phyloP scores from a whole-genome alignment of 2,113 vertebrate species.

The Bettongia penicillata region DNA sequence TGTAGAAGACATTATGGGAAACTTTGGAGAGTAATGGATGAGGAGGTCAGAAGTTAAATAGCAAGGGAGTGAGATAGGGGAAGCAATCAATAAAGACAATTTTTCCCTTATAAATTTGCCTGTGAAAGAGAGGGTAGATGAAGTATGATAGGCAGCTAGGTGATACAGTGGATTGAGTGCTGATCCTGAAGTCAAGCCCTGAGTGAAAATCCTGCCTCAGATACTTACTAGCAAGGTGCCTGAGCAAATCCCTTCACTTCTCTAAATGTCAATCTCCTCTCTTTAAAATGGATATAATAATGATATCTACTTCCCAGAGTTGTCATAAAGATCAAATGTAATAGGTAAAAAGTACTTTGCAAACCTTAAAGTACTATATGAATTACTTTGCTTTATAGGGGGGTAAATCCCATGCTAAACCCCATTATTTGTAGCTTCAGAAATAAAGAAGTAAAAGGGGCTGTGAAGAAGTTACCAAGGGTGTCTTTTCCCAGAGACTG shows the following conservation, averaged over 20 bases:
- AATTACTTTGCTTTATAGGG: constrained; percentile 56
- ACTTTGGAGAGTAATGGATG: no score
- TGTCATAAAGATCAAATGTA: not conserved
- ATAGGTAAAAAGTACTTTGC: not conserved
- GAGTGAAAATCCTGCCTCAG: not conserved
- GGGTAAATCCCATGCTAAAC: constrained; percentile 69
- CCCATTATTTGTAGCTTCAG: constrained; percentile 69
- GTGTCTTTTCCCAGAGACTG: not conserved
- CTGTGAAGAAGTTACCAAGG: constrained; percentile 58
- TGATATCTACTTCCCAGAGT: not conserved
- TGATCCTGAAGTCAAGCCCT: not conserved
- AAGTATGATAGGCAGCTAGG: not conserved
- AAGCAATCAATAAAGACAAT: no score
- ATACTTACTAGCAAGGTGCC: no score
- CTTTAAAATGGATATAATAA: no score
- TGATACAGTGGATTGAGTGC: not conserved
- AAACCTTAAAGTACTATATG: not conserved
- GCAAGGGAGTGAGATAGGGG: no score
- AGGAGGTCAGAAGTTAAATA: no score
- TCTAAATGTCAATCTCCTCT: no score
- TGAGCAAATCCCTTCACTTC: no score
- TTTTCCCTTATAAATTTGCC: no score
- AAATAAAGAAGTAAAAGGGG: constrained; percentile 70
- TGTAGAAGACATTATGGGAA: no score
- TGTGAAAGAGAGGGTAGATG: no score